Evolutionary conservation across 1,140 invertebrate genomes (phyloP), one percentile per base, ranked within the genome.

Genomic region (Littorina saxatilis): DNA sequence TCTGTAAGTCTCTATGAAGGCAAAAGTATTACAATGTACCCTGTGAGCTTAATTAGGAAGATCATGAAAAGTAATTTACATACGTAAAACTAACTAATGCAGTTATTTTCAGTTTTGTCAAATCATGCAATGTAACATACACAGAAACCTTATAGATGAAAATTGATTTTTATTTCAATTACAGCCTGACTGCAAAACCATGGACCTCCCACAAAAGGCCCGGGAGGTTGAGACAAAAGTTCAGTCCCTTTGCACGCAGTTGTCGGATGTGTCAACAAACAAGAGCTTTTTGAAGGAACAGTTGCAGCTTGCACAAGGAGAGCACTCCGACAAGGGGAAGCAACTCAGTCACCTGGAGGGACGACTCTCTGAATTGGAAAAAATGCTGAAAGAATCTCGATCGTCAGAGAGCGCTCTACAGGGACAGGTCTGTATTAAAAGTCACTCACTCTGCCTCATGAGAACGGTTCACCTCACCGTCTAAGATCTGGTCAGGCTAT

Each of bases 311-410:
- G 52, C 77, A 4, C 68, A 85, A 39, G 61, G 70, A 29, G 79
- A 85, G 74, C 70, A 76, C n/a, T 73, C 72, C n/a, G 83, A 85
- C 20, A 85, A 84, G 35, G 80, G 77, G 27, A 84, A 82, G 55
- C 73, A 83, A 75, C 50, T 87, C 27, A 40, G 73, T 39, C 63
- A 74, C 20, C 52, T 86, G n/a, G 72, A 86, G 61, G 73, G 61
- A 70, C 72, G 68, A 1, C 47, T 82, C 23, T 32, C 73, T 20
- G 63, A 80, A 32, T 17, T 78, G 27, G 73, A 81, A 50, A 61
- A 84, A 32, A 50, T 40, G 17, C 68, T 83, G 66, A 37, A 76
- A 20, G 68, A 80, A 20, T 79, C 79, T 5, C 61, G 40, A 4
- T 52, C 70, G 7, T 43, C 47, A 2, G 52, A 81, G 15, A 70